A percentile compares a stretch with the other conserved stretches of the same genome.
phyloP scores from a whole-genome alignment of 2,797 vertebrate species.

The Eremophila alpestris region DNA sequence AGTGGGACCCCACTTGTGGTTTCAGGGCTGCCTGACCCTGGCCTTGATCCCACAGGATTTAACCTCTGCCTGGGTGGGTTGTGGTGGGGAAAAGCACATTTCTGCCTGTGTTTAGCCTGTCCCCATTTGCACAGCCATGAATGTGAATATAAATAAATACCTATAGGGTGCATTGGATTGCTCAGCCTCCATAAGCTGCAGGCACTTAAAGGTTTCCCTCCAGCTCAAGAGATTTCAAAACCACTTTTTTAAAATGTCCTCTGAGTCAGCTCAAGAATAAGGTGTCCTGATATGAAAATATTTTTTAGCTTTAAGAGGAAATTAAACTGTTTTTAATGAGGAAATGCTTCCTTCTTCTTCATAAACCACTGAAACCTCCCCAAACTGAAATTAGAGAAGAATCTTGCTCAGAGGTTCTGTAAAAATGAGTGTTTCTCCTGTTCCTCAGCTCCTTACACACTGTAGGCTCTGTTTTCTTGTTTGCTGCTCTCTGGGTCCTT shows the following conservation, averaged over 20 bases:
- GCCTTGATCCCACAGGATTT: not conserved
- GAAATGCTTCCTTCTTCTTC: not conserved
- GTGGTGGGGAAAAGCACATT: not conserved
- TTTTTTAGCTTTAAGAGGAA: not conserved
- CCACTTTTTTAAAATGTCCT: not conserved
- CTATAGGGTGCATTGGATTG: accelerated
- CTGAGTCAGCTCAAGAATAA: not conserved
- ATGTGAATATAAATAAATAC: not conserved
- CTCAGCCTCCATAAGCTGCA: not conserved
- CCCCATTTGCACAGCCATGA: accelerated
- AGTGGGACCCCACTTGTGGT: accelerated
- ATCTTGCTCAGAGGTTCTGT: not conserved
- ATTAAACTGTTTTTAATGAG: not conserved
- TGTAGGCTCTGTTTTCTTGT: not conserved
- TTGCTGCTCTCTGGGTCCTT: not conserved
- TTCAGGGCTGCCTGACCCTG: not conserved
- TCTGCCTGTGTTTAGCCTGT: not conserved
- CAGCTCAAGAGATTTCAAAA: not conserved
- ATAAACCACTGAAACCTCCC: accelerated
- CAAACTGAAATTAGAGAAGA: not conserved
- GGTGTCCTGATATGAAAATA: not conserved
- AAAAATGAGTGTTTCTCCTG: not conserved
- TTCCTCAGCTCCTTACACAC: not conserved
- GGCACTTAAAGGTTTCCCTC: not conserved
- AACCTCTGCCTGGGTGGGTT: not conserved